Conservation (phyloP, 2,113 vertebrate species). For the Dicerorhinus sumatrensis region DNA sequence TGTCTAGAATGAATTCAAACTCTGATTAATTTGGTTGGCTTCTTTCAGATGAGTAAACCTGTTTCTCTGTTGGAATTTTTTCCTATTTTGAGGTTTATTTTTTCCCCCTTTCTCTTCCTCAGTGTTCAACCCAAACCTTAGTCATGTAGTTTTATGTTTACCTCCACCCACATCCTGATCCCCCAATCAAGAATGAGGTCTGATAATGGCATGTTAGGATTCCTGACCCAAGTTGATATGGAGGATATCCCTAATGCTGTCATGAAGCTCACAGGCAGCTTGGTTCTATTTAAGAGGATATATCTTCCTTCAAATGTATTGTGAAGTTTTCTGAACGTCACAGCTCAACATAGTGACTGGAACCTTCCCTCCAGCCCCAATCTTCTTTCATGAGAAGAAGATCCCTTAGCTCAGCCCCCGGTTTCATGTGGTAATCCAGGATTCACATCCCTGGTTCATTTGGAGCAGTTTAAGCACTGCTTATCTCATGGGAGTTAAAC, state of each 20-base stretch:
- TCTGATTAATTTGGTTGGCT: not conserved
- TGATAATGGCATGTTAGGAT: not conserved
- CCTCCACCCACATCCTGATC: not conserved
- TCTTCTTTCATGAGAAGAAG: not conserved
- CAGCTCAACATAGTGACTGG: not conserved
- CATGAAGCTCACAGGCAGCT: not conserved
- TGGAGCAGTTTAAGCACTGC: not conserved
- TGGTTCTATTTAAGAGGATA: not conserved
- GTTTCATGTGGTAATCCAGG: not conserved
- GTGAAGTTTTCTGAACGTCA: conserved; percentile 22
- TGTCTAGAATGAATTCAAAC: not conserved
- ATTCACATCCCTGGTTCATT: not conserved
- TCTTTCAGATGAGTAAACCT: not conserved
- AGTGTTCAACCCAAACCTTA: not conserved
- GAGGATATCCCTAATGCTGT: not conserved
- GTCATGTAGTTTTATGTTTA: not conserved
- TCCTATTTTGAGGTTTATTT: not conserved
- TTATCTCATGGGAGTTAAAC: not conserved
- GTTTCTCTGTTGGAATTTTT: not conserved
- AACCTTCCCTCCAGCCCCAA: not conserved
- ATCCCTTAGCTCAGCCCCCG: not conserved
- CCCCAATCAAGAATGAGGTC: not conserved
- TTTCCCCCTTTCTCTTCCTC: not conserved
- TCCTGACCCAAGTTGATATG: not conserved
- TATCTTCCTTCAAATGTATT: not conserved